These are phyloP conservation scores for Phyllostomus discolor DNA, from an alignment of 2,113 vertebrate species.

Conservation along the genomic window DNA sequence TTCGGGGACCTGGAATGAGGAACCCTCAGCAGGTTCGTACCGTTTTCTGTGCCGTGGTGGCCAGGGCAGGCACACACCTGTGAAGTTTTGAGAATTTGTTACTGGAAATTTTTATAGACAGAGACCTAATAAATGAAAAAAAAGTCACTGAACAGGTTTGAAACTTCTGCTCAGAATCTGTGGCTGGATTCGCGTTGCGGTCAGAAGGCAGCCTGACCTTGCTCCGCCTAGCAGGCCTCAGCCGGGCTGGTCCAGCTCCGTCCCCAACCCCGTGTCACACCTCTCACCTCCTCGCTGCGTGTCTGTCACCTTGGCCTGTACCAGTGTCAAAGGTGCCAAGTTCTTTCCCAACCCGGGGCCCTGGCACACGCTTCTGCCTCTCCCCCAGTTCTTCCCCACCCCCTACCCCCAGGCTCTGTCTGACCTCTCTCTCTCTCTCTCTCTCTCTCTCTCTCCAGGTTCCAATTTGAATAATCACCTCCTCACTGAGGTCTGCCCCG, in stretches of 20 bases:
- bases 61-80: neutral
- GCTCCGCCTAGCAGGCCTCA: neutral
- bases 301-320: neutral
- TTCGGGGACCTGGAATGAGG: neutral
- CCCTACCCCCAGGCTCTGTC: neutral
- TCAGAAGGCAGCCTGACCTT: neutral
- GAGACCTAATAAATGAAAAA: neutral
- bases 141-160: neutral
- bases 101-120: neutral
- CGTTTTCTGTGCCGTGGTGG: neutral
- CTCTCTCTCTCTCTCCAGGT: neutral
- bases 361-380: neutral
- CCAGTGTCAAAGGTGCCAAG: neutral
- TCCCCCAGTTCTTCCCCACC: neutral
- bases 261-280: no score
- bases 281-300: neutral
- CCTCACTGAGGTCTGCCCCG: fast-evolving
- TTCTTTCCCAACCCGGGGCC: neutral
- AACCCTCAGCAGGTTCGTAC: neutral
- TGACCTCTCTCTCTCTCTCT: no score
- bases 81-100: neutral
- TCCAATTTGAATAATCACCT: neutral
- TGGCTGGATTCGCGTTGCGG: neutral
- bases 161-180: neutral
- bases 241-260: neutral